A percentile compares a stretch with the other conserved stretches of the same genome.
Evolutionary conservation across 2,888 invertebrate species (phyloP).

Genomic region (Rhagium mordax): DNA sequence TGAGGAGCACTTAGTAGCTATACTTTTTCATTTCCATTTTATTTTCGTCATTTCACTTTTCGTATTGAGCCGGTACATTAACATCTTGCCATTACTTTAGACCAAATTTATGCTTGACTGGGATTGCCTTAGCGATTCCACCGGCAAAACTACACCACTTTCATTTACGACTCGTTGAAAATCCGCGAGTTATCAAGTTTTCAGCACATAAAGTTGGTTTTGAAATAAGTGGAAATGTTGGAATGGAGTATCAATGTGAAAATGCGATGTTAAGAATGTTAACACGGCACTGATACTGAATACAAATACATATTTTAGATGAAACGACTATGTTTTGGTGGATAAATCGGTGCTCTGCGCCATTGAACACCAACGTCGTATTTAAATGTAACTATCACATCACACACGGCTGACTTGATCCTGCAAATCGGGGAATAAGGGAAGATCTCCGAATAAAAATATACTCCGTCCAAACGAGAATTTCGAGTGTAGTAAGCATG

Average conservation of each 20-base stretch:
- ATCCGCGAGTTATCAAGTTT: slow-evolving; percentile 62
- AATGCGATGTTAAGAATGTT: slow-evolving; percentile 57
- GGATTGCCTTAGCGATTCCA: neutral
- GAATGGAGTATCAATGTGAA: slow-evolving; percentile 63
- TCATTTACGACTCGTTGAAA: slow-evolving; percentile 52
- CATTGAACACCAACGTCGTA: slow-evolving; percentile 62
- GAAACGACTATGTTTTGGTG: slow-evolving; percentile 58
- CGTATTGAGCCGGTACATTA: no score
- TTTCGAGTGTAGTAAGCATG: neutral
- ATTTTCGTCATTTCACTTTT: no score
- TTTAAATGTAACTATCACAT: slow-evolving; percentile 65
- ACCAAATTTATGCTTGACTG: no score
- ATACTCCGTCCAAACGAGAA: neutral
- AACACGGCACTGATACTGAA: slow-evolving; percentile 64
- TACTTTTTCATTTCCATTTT: no score
- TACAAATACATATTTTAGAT: slow-evolving; percentile 66
- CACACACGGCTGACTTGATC: slow-evolving; percentile 59
- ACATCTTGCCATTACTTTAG: no score
- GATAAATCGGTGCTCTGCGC: slow-evolving; percentile 61
- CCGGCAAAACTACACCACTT: neutral
- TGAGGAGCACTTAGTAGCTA: no score
- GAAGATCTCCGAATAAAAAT: slow-evolving; percentile 16
- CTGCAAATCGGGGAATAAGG: slow-evolving; percentile 27
- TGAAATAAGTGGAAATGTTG: slow-evolving; percentile 61
- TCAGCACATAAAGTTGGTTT: slow-evolving; percentile 63